phyloP scores from a whole-genome alignment of 2,113 vertebrate species.

The Sebastes schlegelii region DNA sequence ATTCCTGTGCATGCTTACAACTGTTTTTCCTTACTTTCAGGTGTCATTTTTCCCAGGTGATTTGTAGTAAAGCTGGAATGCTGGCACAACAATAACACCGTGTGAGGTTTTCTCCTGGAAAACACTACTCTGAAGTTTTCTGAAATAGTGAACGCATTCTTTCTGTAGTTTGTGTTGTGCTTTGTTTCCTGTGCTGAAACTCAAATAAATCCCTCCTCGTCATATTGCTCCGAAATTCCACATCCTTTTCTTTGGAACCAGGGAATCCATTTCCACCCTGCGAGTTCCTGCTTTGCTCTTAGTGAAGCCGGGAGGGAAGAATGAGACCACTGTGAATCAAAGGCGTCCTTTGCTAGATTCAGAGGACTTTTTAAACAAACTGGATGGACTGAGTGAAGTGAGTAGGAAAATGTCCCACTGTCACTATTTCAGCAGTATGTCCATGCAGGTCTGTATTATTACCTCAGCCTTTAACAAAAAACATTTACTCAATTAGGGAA shows the following conservation, averaged over 20 bases:
- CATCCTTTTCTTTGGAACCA: constrained; percentile 70
- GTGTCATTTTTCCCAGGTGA: constrained; percentile 19
- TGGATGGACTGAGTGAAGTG: constrained; percentile 30
- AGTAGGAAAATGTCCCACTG: neutral
- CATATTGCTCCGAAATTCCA: constrained; percentile 68
- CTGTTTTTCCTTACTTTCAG: constrained; percentile 52
- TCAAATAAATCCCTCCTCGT: constrained; percentile 40
- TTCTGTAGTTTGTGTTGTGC: constrained; percentile 41
- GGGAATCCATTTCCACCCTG: constrained; percentile 75
- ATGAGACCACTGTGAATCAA: constrained; percentile 59
- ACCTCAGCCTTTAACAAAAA: neutral
- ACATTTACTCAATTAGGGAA: neutral
- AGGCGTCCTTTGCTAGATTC: constrained; percentile 42
- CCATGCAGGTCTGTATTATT: neutral
- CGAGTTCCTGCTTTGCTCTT: constrained; percentile 61
- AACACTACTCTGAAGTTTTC: neutral
- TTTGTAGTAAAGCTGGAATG: constrained; percentile 55
- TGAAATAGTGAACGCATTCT: constrained; percentile 18
- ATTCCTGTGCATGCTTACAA: constrained; percentile 69
- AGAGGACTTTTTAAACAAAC: constrained; percentile 55
- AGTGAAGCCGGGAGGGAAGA: constrained; percentile 50
- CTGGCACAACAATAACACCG: neutral
- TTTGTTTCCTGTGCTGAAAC: constrained; percentile 58
- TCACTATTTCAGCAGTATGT: neutral
- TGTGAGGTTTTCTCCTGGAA: constrained; percentile 14